These are phyloP conservation scores for Sinocyclocheilus maitianheensis DNA, from an alignment of 2,113 vertebrate species.

Conservation along the genomic window DNA sequence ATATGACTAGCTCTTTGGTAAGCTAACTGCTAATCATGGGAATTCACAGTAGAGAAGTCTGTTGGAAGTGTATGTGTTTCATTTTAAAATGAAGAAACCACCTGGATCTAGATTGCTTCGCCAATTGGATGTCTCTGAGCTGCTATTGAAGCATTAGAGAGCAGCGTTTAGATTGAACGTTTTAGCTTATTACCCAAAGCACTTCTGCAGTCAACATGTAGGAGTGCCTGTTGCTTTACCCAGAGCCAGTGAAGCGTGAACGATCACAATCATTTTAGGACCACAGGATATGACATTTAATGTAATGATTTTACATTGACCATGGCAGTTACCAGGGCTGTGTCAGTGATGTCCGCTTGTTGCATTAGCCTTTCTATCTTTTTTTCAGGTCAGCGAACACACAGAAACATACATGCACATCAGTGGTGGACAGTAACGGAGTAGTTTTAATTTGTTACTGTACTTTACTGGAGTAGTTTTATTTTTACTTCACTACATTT, in stretches of 20 bases:
- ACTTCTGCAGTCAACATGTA: constrained; percentile 5
- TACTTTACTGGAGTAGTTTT: no score
- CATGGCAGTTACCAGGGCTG: constrained; percentile 1
- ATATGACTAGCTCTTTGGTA: neutral
- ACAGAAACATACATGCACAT: constrained; percentile 4
- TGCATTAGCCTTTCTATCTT: neutral
- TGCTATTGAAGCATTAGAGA: neutral
- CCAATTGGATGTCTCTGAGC: constrained; percentile 10
- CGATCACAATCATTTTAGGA: neutral
- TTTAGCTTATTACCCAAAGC: constrained; percentile 10
- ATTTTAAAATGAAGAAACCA: neutral
- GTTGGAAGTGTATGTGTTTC: neutral
- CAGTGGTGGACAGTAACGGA: no score
- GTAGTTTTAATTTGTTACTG: no score
- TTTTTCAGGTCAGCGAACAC: neutral
- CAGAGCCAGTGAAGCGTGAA: constrained; percentile 8
- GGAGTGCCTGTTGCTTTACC: neutral
- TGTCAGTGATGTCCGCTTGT: neutral
- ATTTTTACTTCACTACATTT: no score
- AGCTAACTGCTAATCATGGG: neutral
- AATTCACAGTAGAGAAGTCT: neutral
- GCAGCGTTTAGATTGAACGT: neutral
- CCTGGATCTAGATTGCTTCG: constrained; percentile 17
- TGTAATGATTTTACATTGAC: constrained; percentile 32
- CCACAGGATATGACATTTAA: neutral